These are phyloP conservation scores for Salvelinus alpinus DNA, from an alignment of 2,113 vertebrate species.

Conservation along the genomic window DNA sequence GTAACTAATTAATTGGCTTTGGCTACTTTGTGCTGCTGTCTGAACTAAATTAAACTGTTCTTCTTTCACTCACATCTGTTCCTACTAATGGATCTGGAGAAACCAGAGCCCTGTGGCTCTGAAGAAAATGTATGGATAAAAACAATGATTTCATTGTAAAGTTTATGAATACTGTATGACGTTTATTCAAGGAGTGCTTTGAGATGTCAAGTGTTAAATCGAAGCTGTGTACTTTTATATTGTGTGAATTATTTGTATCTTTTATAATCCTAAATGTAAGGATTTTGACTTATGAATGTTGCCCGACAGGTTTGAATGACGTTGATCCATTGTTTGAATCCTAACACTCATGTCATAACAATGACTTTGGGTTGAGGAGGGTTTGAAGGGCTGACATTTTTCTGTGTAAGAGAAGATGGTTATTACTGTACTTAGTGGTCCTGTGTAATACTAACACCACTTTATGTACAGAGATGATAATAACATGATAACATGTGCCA, in stretches of 20 bases:
- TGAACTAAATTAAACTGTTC: too few relatives aligned
- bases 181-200: neutral
- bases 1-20: neutral
- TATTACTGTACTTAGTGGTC: neutral
- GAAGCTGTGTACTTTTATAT: neutral
- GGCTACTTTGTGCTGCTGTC: neutral
- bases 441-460: neutral
- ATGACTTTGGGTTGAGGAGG: neutral
- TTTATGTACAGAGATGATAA: neutral
- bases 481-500: constrained; percentile 7
- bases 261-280: neutral
- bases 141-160: neutral
- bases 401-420: neutral
- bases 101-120: too few relatives aligned
- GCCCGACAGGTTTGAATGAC: neutral
- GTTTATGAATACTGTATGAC: neutral
- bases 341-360: neutral
- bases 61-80: too few relatives aligned
- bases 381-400: neutral
- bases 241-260: neutral
- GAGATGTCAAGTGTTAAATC: neutral
- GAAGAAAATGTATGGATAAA: neutral
- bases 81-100: too few relatives aligned
- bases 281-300: neutral
- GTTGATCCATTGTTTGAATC: neutral